Evolutionary conservation across 2,888 invertebrate species (phyloP), one percentile per base, ranked within the genome.

Genomic region (Anaspis maculata): DNA sequence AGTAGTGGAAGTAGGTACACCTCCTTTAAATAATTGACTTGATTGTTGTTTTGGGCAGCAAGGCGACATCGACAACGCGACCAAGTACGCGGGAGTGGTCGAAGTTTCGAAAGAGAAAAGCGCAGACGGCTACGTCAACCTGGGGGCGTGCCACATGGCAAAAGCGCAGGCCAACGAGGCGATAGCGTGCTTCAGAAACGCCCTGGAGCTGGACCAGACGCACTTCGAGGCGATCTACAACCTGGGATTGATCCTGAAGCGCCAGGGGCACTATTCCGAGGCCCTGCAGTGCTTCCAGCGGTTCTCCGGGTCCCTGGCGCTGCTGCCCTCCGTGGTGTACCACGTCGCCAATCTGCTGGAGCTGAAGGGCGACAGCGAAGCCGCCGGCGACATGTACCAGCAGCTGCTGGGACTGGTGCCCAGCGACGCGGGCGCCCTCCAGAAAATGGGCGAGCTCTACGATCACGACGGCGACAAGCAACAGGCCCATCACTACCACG

Each of bases 401-500:
- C 87, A 90, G 59, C 71, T 91, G 3, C 68, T 89, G 38, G 84
- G 88, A 19, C 72, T 89, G 32, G 79, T 83, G 13, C 83, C 94
- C 1, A 85, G 89, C 51, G 98, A 98, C 65, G 86, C 92, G 0
- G 83, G 83, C 23, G 79, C 95, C 27, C 75, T 95, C 27, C 82
- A 87, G 52, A 87, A 89, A 57, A 73, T 96, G 33, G 97, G 94
- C 1, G 81, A 87, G 54, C 74, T 97, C 52, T 91, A 89, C 60
- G 91, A 91, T 54, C 79, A 77, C 37, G 79, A 87, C 54, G 92
- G 90, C 2, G 97, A 98, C 66, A 82, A 89, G 47, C 87, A 88
- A 51, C 87, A 87, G 59, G 89, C 91, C 0, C 84, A 83, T 65
- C 84, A 86, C 54, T 85, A 82, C 62, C 79, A 85, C 55, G 77